Base-by-base conservation (phyloP, 2,797 vertebrate genomes). In the Eleutherodactylus coqui region DNA sequence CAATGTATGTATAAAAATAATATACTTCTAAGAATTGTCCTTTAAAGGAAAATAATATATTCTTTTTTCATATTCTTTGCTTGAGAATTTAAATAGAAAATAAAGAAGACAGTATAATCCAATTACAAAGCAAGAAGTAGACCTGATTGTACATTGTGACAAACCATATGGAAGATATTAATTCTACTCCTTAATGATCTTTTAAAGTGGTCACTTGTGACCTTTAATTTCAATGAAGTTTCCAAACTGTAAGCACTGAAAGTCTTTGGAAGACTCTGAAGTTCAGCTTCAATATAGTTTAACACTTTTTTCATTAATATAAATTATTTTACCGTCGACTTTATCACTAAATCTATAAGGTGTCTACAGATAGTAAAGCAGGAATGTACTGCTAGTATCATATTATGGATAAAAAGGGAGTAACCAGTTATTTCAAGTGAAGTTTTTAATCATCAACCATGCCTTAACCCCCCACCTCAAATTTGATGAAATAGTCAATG, bases 141-240 rank as follows among this genome's bases (percentile, higher is more conserved):
- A 32, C 47, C 11, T 43, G 47, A n/a, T 4, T 19, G 10, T 17
- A n/a, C 13, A 21, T 41, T 27, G 34, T 79, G 76, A 41, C 76
- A 51, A 36, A 76, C 17, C 21, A 49, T 19, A 55, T 13, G 19
- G 19, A 79, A 16, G 36, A 43, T 62, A 55, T 62, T 79, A 43
- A 79, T 79, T n/a, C n/a, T 9, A 38, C 24, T 4, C 24, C 55
- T 16, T 79, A 79, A 79, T 79, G 53, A 79, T 36, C 53, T 79
- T 60, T 14, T 62, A 10, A 51, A 75, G 41, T 38, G 77, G n/a
- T 27, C 55, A 60, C 24, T 43, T 79, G 77, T 79, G 77, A 79
- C 77, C 77, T 79, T 79, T 79, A 60, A 79, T 79, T 79, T 55
- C 53, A 45, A 14, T 29, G 34, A 79, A 1, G n/a, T 79, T 29